Evolutionary conservation across 2,797 vertebrate species (phyloP).

Genomic region (Adrianichthys oophorus): DNA sequence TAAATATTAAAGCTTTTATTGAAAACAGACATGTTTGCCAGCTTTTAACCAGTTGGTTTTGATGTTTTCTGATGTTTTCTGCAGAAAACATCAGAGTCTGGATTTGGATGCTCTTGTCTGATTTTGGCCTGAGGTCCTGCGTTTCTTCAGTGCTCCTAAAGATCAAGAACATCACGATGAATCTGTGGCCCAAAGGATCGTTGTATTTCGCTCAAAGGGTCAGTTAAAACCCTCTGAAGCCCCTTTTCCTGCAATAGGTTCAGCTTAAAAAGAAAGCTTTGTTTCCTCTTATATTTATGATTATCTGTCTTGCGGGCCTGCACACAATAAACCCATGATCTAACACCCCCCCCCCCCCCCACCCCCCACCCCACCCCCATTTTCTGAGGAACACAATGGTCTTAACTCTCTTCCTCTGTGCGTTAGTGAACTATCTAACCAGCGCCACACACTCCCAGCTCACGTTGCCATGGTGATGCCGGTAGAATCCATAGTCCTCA

Average conservation of each 20-base stretch:
- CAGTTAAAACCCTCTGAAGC: neutral
- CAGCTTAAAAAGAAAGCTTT: constrained; percentile 35
- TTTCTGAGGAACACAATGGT: constrained; percentile 53
- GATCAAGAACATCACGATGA: too few species aligned
- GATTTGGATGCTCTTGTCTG: too few species aligned
- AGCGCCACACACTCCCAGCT: constrained; percentile 37
- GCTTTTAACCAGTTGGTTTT: too few species aligned
- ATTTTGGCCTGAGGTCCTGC: too few species aligned
- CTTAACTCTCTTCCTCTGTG: constrained; percentile 54
- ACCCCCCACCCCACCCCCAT: too few species aligned
- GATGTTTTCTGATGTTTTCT: too few species aligned
- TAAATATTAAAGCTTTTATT: too few species aligned
- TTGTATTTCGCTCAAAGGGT: neutral
- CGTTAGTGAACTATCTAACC: constrained; percentile 60
- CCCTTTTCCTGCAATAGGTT: neutral
- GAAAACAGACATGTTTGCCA: too few species aligned
- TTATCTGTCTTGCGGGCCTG: constrained; percentile 38
- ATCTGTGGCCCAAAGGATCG: too few species aligned
- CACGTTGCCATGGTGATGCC: constrained; percentile 74
- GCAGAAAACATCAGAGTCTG: too few species aligned
- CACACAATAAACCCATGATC: constrained; percentile 21
- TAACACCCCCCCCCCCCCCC: constrained; percentile 14
- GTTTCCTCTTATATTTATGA: constrained; percentile 23
- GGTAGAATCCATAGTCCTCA: constrained; percentile 56
- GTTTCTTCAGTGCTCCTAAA: too few species aligned